Evolutionary conservation across 2,113 vertebrate species (phyloP).

Genomic region (Conger conger): DNA sequence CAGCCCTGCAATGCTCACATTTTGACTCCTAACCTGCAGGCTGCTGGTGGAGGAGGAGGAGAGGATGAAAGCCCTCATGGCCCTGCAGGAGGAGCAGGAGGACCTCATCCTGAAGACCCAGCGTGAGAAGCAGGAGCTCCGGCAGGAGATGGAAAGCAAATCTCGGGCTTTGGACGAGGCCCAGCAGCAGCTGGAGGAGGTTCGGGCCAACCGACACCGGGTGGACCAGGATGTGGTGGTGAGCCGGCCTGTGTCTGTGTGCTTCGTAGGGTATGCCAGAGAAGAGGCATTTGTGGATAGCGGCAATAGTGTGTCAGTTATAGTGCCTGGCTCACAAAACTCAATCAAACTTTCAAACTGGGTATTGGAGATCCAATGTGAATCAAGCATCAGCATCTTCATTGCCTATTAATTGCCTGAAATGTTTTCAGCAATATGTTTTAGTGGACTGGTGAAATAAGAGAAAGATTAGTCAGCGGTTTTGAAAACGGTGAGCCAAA

Average conservation of each 20-base stretch:
- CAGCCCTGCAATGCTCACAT: no score
- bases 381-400: no score
- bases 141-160: constrained; percentile 90
- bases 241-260: constrained; percentile 45
- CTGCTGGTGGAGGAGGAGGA: constrained; percentile 90
- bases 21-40: constrained; percentile 51
- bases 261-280: neutral
- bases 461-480: no score
- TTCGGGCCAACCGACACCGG: constrained; percentile 85
- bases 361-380: no score
- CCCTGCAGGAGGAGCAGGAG: constrained; percentile 90
- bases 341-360: no score
- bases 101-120: constrained; percentile 86
- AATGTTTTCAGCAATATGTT: no score
- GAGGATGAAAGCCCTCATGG: constrained; percentile 85
- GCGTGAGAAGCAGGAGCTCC: constrained; percentile 88
- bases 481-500: no score
- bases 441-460: no score
- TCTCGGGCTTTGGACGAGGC: constrained; percentile 82
- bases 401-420: no score
- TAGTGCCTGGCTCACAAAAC: no score
- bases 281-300: neutral
- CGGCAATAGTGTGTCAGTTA: neutral
- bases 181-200: constrained; percentile 88
- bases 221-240: constrained; percentile 92